Conservation (phyloP, 1,140 invertebrate species). For the Drosophila busckii region DNA sequence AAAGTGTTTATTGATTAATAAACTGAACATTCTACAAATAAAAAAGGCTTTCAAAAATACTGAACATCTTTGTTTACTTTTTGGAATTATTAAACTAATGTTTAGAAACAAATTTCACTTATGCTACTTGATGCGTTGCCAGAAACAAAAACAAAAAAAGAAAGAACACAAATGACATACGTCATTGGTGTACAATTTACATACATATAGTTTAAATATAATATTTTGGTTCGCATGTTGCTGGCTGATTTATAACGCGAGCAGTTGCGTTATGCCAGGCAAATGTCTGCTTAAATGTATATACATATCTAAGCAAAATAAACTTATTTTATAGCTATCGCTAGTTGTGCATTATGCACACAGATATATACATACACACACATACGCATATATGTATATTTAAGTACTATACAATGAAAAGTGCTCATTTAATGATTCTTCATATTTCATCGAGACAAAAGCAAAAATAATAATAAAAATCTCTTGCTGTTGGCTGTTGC, state of each 20-base stretch:
- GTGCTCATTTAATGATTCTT: conserved; percentile 67
- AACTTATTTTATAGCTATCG: conserved; percentile 58
- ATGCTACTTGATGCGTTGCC: conserved; percentile 28
- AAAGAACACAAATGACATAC: conserved; percentile 12
- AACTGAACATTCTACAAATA: conserved; percentile 14
- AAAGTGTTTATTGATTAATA: too few species aligned
- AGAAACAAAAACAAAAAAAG: conserved; percentile 28
- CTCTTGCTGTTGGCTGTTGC: conserved; percentile 9
- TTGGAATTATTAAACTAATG: too few species aligned
- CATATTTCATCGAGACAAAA: conserved; percentile 58
- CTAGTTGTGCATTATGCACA: conserved; percentile 34
- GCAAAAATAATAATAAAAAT: conserved; percentile 21
- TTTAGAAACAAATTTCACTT: too few species aligned
- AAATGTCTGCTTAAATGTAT: conserved; percentile 29
- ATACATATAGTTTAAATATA: conserved; percentile 48
- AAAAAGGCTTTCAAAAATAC: too few species aligned
- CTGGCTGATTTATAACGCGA: conserved; percentile 55
- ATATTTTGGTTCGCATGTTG: conserved; percentile 44
- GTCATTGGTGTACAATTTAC: conserved; percentile 27
- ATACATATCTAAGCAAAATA: conserved; percentile 32
- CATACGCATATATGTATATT: conserved; percentile 26
- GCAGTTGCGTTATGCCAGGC: conserved; percentile 35
- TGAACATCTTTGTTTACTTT: background rate
- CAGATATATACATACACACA: conserved; percentile 13
- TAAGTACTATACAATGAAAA: conserved; percentile 56